phyloP scores from a whole-genome alignment of 2,888 invertebrate species.

The Idaea dimidiata region DNA sequence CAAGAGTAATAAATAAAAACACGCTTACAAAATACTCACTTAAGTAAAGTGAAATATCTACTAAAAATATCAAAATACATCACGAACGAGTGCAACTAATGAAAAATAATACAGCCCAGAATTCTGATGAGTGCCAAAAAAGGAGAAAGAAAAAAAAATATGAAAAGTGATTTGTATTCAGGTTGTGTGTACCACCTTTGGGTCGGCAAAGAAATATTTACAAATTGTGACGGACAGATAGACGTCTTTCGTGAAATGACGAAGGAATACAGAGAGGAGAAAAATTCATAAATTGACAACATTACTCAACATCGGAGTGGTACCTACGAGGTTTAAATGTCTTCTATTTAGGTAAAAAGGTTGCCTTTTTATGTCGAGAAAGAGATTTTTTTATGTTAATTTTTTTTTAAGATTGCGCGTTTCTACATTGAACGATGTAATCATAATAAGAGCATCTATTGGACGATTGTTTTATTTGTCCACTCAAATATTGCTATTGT shows the following conservation, averaged over 20 bases:
- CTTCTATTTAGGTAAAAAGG: not conserved
- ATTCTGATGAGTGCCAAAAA: constrained; percentile 30
- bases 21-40: not conserved
- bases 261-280: constrained; percentile 1
- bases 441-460: not conserved
- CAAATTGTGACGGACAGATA: constrained; percentile 50
- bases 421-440: not conserved
- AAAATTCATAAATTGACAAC: constrained; percentile 3
- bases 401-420: not conserved
- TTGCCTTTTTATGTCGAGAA: not conserved
- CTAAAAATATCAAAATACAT: not conserved
- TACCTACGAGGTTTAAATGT: not conserved
- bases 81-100: constrained; percentile 16
- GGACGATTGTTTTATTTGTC: too few relatives aligned
- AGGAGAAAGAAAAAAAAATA: constrained; percentile 25
- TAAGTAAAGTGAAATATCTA: not conserved
- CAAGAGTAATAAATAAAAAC: too few relatives aligned
- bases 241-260: constrained; percentile 25
- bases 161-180: constrained; percentile 26
- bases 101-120: constrained; percentile 32
- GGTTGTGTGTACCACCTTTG: constrained; percentile 25
- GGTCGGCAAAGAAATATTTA: constrained; percentile 41
- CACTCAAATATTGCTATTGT: too few relatives aligned
- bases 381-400: not conserved
- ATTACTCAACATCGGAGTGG: not conserved